Evolutionary conservation across 2,797 vertebrate genomes (phyloP).

Genomic region (Threskiornis aethiopicus): DNA sequence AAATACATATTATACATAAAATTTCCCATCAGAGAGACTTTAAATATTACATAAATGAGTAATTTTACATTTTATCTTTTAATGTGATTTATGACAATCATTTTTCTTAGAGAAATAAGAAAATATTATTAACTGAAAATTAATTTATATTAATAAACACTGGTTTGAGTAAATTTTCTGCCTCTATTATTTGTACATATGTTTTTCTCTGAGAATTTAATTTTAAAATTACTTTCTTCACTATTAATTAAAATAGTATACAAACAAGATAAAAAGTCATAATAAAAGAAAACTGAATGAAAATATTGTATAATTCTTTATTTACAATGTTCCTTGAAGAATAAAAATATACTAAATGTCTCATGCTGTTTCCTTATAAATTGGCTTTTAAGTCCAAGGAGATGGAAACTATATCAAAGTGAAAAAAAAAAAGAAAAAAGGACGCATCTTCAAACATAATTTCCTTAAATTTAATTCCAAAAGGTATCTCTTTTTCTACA

Average conservation of each 20-base stretch:
- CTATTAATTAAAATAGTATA: not conserved
- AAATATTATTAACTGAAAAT: not conserved
- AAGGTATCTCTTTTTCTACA: not conserved
- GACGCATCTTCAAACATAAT: not conserved
- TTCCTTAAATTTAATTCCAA: not conserved
- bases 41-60: not conserved
- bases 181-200: not conserved
- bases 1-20: not conserved
- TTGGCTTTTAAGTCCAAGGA: not conserved
- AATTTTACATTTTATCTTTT: not conserved
- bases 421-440: not conserved
- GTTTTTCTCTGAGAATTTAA: not conserved
- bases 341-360: not conserved
- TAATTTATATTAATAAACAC: not conserved
- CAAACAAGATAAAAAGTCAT: not conserved
- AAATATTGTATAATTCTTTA: not conserved
- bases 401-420: not conserved
- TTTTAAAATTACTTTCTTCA: not conserved
- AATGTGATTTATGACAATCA: not conserved
- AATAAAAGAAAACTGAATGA: not conserved
- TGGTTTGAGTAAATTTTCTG: not conserved
- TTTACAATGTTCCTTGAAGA: not conserved
- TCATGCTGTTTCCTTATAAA: not conserved
- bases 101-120: not conserved
- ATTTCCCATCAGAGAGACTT: not conserved